Evolutionary conservation across 2,888 invertebrate genomes (phyloP).

Genomic region (Arctia plantaginis): DNA sequence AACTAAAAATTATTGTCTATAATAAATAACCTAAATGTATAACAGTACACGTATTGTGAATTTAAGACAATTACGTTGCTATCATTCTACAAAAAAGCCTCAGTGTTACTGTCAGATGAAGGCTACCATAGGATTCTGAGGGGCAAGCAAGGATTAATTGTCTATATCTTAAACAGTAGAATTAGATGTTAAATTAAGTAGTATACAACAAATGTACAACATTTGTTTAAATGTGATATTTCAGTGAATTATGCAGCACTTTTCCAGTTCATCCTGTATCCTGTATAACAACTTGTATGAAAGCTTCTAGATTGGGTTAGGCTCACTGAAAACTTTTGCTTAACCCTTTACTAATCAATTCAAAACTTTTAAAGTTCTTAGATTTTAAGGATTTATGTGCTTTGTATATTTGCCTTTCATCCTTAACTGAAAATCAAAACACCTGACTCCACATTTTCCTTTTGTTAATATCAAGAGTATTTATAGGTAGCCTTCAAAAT

Average conservation of each 20-base stretch:
- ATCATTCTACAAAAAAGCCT: background rate
- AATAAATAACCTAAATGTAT: conserved; percentile 1
- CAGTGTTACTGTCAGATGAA: background rate
- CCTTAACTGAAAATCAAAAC: background rate
- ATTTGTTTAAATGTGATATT: background rate
- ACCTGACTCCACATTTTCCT: background rate
- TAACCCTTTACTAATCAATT: background rate
- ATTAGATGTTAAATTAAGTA: background rate
- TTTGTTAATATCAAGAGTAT: background rate
- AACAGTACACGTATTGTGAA: background rate
- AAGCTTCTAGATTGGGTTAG: background rate
- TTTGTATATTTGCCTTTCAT: background rate
- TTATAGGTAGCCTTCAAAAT: background rate
- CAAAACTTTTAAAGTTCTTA: background rate
- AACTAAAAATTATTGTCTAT: conserved; percentile 2
- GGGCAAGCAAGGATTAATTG: background rate
- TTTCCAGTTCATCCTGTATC: background rate
- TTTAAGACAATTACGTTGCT: background rate
- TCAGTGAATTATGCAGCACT: background rate
- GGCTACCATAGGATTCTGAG: background rate
- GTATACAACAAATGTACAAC: background rate
- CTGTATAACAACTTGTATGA: background rate
- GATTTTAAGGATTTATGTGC: background rate
- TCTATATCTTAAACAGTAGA: background rate
- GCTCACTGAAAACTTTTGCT: background rate